A percentile compares a stretch with the other conserved stretches of the same genome.
Conservation (phyloP, 2,888 invertebrate species). For the Drosophila anomalata region DNA sequence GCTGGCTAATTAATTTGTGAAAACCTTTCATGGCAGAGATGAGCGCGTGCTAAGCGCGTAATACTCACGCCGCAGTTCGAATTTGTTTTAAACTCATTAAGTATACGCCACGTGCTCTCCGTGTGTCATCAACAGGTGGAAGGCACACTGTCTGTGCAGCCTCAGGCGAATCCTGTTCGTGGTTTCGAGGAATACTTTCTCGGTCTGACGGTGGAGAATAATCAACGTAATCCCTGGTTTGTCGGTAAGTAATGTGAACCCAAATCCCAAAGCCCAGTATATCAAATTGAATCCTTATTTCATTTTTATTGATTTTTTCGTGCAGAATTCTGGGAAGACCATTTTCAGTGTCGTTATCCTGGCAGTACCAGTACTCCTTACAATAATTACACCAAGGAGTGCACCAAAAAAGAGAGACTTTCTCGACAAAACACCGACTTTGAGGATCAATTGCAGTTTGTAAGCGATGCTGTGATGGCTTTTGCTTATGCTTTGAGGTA, state of each 20-base stretch:
- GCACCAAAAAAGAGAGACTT: constrained; percentile 91
- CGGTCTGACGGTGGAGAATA: constrained; percentile 92
- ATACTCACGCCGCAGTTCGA: neutral
- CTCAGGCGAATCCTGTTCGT: constrained; percentile 94
- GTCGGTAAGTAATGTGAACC: constrained; percentile 87
- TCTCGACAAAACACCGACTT: constrained; percentile 91
- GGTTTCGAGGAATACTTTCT: constrained; percentile 96
- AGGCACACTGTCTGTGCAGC: constrained; percentile 97
- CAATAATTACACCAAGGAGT: constrained; percentile 89
- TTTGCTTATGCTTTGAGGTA: constrained; percentile 95
- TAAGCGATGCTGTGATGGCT: constrained; percentile 97
- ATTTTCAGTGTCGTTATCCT: constrained; percentile 94
- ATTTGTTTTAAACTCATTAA: constrained; percentile 55
- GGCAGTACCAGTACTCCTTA: constrained; percentile 92
- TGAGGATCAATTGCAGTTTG: constrained; percentile 97
- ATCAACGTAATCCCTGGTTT: constrained; percentile 98
- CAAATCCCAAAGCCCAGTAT: neutral
- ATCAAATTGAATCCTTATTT: neutral
- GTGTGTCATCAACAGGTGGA: constrained; percentile 86
- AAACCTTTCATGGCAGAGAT: constrained; percentile 20
- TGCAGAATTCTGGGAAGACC: constrained; percentile 97
- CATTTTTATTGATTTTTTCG: neutral
- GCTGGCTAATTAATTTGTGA: constrained; percentile 63
- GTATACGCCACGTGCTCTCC: constrained; percentile 54
- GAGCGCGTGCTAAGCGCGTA: constrained; percentile 1